Percentiles rank a stretch among this genome's conserved stretches.
Evolutionary conservation across 2,888 invertebrate genomes (phyloP).

Genomic region (Xestoiulus laeticollis): DNA sequence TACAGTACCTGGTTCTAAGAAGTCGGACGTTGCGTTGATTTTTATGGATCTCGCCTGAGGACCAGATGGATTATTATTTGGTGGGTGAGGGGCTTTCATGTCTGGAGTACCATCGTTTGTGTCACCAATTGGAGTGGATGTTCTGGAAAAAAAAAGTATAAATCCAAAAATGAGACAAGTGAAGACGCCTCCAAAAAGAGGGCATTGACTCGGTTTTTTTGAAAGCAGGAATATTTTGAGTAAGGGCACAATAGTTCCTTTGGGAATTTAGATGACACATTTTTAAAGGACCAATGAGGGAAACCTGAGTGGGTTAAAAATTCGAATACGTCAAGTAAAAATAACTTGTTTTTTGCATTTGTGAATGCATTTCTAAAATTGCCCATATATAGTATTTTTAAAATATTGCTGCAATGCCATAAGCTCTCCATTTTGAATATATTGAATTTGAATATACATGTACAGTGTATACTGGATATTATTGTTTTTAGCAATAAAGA

Average conservation of each 20-base stretch:
- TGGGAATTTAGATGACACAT: not conserved
- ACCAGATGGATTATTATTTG: constrained; percentile 1
- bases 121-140: not conserved
- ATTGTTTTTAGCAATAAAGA: too few species aligned
- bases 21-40: not conserved
- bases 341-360: too few species aligned
- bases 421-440: too few species aligned
- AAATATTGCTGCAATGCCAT: too few species aligned
- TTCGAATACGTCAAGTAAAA: too few species aligned
- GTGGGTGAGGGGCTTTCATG: not conserved
- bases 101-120: not conserved
- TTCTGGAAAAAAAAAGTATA: not conserved
- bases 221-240: not conserved
- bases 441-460: too few species aligned
- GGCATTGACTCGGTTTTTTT: not conserved
- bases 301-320: too few species aligned
- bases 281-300: not conserved
- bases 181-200: not conserved
- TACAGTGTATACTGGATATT: too few species aligned
- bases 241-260: not conserved
- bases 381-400: too few species aligned
- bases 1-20: not conserved
- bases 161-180: not conserved
- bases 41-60: not conserved
- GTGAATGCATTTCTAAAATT: too few species aligned